These are phyloP conservation scores for Halictus quadricinctus DNA, from an alignment of 2,888 invertebrate species.

Conservation along the genomic window DNA sequence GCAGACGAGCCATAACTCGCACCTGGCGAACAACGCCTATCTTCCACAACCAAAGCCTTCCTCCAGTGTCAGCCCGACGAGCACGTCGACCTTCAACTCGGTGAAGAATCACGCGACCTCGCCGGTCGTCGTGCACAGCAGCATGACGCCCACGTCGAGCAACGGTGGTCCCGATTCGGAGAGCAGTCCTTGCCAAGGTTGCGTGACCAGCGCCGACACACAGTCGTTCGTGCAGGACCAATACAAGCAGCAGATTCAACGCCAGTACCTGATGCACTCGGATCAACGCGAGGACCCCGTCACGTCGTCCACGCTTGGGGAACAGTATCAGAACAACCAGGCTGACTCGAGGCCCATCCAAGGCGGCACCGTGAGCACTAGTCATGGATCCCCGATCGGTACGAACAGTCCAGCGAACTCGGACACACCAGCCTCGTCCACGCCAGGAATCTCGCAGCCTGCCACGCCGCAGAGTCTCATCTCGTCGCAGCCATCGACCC, in stretches of 20 bases:
- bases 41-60: slow-evolving; percentile 80
- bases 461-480: slow-evolving; percentile 79
- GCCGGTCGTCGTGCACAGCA: slow-evolving; percentile 80
- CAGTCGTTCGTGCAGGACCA: slow-evolving; percentile 77
- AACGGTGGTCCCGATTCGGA: slow-evolving; percentile 75
- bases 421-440: slow-evolving; percentile 80
- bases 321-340: slow-evolving; percentile 83
- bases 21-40: slow-evolving; percentile 69
- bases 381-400: slow-evolving; percentile 88
- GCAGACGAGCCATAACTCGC: slow-evolving; percentile 63
- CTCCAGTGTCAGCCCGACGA: slow-evolving; percentile 77
- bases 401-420: slow-evolving; percentile 84
- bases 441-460: slow-evolving; percentile 77
- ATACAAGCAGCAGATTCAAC: slow-evolving; percentile 76
- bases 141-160: slow-evolving; percentile 78
- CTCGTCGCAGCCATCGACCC: slow-evolving; percentile 79
- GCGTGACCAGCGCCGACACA: slow-evolving; percentile 77
- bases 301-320: slow-evolving; percentile 87
- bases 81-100: slow-evolving; percentile 72
- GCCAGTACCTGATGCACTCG: slow-evolving; percentile 75
- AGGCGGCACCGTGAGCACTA: slow-evolving; percentile 93
- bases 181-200: slow-evolving; percentile 75
- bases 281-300: slow-evolving; percentile 84
- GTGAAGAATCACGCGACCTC: slow-evolving; percentile 79
- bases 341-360: slow-evolving; percentile 90